Evolutionary conservation across 2,888 invertebrate genomes (phyloP), one percentile per base, ranked within the genome.

Genomic region (Tuta absoluta): DNA sequence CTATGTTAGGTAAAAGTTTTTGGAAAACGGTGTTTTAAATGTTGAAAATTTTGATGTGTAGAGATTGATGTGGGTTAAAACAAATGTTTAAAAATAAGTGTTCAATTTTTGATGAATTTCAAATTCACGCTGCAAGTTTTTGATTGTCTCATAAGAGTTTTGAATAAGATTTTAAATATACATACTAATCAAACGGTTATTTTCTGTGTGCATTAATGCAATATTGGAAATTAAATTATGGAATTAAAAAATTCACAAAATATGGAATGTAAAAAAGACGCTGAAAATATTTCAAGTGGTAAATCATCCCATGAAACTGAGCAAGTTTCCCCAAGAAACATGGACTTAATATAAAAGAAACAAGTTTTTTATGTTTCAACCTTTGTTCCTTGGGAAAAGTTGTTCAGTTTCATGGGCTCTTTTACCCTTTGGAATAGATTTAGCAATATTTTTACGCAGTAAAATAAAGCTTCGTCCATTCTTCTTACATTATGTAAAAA

Each of bases 11-110:
- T 71, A 71, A 77, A 76, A 74, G 3, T 75, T 77, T 71, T 62
- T 19, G 72, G 75, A 76, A 74, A 75, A 70, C 68, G 72, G 71
- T 73, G 69, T 73, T 71, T 71, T 69, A 72, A 70, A 72, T 67
- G 67, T 70, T 67, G 64, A 72, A 67, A 65, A 68, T 33, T 41
- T 45, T 21, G 24, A 60, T 60, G 41, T 60, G 63, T 57, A 59
- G 58, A 59, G 57, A 49, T 56, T 24, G 24, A 33, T 24, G 28
- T 56, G 33, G 56, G 24, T 8, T 56, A n/a, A 33, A 23, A n/a
- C 17, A 51, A 56, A 1, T 24, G 12, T 33, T 56, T 14, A 5
- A 56, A 56, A 8, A 33, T 56, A 56, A 28, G 33, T 56, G 56
- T 56, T 56, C 56, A 56, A 33, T 33, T 58, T 61, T 61, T 58